phyloP scores from a whole-genome alignment of 2,888 invertebrate genomes.

The Ornithoptera priamus region DNA sequence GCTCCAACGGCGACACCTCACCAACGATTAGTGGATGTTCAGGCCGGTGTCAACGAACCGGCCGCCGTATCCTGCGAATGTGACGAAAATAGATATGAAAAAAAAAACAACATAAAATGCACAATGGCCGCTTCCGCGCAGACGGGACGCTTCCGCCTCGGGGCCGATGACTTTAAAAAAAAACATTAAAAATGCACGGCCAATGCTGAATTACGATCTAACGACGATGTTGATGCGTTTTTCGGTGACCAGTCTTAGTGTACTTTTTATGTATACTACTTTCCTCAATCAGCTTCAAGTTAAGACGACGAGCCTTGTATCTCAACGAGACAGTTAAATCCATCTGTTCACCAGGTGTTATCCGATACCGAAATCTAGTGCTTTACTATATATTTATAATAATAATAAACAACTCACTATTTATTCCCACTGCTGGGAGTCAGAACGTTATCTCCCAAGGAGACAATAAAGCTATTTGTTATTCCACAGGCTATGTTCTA shows the following conservation, averaged over 20 bases:
- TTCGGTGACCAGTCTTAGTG: neutral
- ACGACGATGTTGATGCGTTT: constrained; percentile 42
- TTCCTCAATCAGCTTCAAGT: no score
- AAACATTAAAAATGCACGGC: constrained; percentile 58
- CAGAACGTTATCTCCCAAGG: no score
- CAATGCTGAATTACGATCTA: constrained; percentile 62
- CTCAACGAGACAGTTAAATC: no score
- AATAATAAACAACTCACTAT: no score
- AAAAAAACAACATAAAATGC: constrained; percentile 60
- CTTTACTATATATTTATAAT: no score
- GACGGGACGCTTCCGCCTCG: constrained; percentile 59
- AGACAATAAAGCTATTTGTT: no score
- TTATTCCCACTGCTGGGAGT: no score
- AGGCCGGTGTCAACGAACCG: constrained; percentile 37
- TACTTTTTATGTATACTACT: neutral
- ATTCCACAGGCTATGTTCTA: no score
- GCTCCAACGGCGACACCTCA: neutral
- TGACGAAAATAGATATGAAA: constrained; percentile 59
- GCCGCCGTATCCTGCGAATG: constrained; percentile 67
- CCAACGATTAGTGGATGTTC: neutral
- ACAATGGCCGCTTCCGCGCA: constrained; percentile 67
- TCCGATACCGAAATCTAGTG: no score
- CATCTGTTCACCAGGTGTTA: no score
- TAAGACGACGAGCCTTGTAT: no score
- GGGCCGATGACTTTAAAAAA: constrained; percentile 52